Percentiles rank a stretch among this genome's conserved stretches.
phyloP scores from a whole-genome alignment of 2,113 vertebrate genomes.

The Orientallactaga bullata region DNA sequence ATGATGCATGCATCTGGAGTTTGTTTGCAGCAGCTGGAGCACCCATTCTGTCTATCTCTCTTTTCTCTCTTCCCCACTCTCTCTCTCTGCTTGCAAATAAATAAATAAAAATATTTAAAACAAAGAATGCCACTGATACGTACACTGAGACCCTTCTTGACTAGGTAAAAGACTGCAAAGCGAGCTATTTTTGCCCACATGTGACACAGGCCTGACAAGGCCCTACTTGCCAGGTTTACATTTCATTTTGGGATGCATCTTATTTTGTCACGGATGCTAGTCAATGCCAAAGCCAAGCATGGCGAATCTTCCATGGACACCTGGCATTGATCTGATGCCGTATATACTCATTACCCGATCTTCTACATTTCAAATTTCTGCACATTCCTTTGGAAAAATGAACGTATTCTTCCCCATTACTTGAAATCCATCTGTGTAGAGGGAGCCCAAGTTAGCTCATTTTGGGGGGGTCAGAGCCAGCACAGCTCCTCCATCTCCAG shows the following conservation, averaged over 20 bases:
- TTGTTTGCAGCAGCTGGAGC: too few species aligned
- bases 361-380: slow-evolving; percentile 16
- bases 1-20: too few species aligned
- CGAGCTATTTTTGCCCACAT: slow-evolving; percentile 60
- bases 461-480: background rate
- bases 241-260: slow-evolving; percentile 67
- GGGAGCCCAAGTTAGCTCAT: background rate
- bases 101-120: too few species aligned
- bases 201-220: slow-evolving; percentile 28
- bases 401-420: background rate
- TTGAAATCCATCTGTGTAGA: background rate
- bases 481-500: background rate
- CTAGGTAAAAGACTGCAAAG: background rate
- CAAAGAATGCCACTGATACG: background rate
- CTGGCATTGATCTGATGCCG: slow-evolving; percentile 10
- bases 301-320: background rate
- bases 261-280: slow-evolving; percentile 53
- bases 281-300: background rate
- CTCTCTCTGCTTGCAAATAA: too few species aligned
- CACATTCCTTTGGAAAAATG: slow-evolving; percentile 8
- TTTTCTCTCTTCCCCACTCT: too few species aligned
- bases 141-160: slow-evolving; percentile 34
- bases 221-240: slow-evolving; percentile 61
- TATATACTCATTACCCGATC: slow-evolving; percentile 27
- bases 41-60: too few species aligned